A percentile compares a stretch with the other conserved stretches of the same genome.
Evolutionary conservation across 2,888 invertebrate species (phyloP).

Genomic region (Nomada ruficornis): DNA sequence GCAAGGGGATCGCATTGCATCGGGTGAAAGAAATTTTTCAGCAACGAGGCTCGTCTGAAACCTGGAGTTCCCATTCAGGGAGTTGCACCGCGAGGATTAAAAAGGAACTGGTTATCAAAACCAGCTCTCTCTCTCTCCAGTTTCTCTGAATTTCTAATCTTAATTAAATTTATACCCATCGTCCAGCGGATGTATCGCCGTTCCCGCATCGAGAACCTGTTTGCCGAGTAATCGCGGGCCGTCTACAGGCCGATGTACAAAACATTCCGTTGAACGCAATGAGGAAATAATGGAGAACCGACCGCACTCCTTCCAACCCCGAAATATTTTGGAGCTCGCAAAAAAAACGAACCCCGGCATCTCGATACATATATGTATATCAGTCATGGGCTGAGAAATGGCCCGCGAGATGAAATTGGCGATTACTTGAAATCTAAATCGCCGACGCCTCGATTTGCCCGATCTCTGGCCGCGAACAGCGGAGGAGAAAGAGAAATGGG

Average conservation of each 20-base stretch:
- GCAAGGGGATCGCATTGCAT: neutral
- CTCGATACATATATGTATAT: too few relatives aligned
- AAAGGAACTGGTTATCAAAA: slow-evolving; percentile 58
- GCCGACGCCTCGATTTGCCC: slow-evolving; percentile 39
- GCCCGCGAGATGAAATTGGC: slow-evolving; percentile 20
- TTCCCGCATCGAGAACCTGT: slow-evolving; percentile 71
- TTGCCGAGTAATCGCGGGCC: neutral
- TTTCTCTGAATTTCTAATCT: slow-evolving; percentile 82
- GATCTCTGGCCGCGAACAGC: slow-evolving; percentile 36
- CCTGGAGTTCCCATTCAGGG: slow-evolving; percentile 13
- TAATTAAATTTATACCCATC: slow-evolving; percentile 83
- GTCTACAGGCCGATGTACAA: neutral
- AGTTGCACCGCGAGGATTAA: slow-evolving; percentile 48
- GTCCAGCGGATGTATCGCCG: slow-evolving; percentile 60
- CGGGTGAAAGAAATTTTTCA: neutral
- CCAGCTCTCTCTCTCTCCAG: slow-evolving; percentile 67
- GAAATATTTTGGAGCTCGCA: neutral
- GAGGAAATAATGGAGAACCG: neutral
- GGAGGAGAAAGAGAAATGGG: slow-evolving; percentile 32
- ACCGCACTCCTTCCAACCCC: too few relatives aligned
- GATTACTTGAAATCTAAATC: slow-evolving; percentile 34
- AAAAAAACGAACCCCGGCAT: neutral
- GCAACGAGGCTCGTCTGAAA: neutral
- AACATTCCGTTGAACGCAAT: neutral
- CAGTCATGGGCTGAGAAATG: slow-evolving; percentile 7